Conservation (phyloP, 2,797 vertebrate genomes). For the Threskiornis aethiopicus region DNA sequence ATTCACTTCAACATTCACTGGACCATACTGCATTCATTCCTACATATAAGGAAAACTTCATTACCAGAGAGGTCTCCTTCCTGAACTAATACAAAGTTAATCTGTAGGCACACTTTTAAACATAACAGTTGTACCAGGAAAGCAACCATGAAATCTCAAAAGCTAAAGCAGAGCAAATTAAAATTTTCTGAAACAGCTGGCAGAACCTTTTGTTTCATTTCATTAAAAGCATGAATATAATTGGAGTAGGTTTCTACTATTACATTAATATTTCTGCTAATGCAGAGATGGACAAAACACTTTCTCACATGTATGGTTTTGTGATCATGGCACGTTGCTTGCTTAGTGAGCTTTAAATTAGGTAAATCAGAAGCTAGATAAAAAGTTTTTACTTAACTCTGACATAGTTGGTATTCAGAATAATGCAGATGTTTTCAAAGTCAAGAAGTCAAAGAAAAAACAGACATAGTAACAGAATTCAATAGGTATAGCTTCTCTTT, state of each 20-base stretch:
- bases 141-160: conserved; percentile 46
- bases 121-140: conserved; percentile 44
- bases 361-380: background rate
- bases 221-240: conserved; percentile 15
- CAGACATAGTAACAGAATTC: background rate
- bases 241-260: background rate
- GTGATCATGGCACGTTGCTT: background rate
- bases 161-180: conserved; percentile 52
- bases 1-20: background rate
- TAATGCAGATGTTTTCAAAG: background rate
- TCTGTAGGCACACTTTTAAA: conserved; percentile 56
- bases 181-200: conserved; percentile 54
- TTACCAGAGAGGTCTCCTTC: background rate
- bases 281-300: background rate
- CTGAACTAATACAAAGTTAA: conserved; percentile 23
- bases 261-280: background rate
- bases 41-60: background rate
- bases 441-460: background rate
- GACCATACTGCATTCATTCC: background rate
- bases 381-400: background rate
- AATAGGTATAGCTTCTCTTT: background rate
- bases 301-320: background rate
- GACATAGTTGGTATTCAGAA: background rate
- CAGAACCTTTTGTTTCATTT: conserved; percentile 30
- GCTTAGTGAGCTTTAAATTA: background rate